Evolutionary conservation across 2,888 invertebrate species (phyloP), one percentile per base, ranked within the genome.

Genomic region (Perithous albicinctus): DNA sequence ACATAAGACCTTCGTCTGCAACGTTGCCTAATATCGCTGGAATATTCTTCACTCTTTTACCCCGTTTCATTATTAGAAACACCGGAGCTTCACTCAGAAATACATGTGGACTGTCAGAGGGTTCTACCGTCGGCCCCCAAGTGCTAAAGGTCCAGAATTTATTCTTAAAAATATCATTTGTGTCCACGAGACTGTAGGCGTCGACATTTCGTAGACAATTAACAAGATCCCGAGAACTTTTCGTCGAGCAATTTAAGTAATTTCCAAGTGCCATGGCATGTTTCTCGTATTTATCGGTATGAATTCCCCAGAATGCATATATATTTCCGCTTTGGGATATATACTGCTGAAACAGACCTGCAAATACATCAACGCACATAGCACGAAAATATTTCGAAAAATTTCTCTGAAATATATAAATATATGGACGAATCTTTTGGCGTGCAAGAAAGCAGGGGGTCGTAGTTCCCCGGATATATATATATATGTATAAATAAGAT

Each of bases 321-420:
- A 56, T 54, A 29, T 6, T 77, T 51, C 86, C 87, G 43, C 85
- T 85, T 51, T 85, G 80, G 6, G 84, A 43, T 38, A 87, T 87
- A 18, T 67, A 81, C 26, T 56, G 78, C 20, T 84, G 72, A 38
- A 86, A 85, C 56, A 85, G 70, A 1, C 86, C 88, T 84, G 38
- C 2, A 73, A 63, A 56, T n/a, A 15, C 38, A 1, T 7, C 1
- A 20, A 26, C 4, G n/a, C n/a, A n/a, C n/a, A n/a, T n/a, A n/a
- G n/a, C n/a, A n/a, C n/a, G n/a, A n/a, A n/a, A n/a, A n/a, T n/a
- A n/a, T n/a, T n/a, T n/a, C n/a, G n/a, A n/a, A n/a, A n/a, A n/a
- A n/a, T n/a, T n/a, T n/a, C n/a, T n/a, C n/a, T n/a, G n/a, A n/a
- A n/a, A n/a, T n/a, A n/a, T n/a, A n/a, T n/a, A n/a, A n/a, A n/a